Evolutionary conservation across 2,888 invertebrate genomes (phyloP).

Genomic region (Eupithecia subfuscata): DNA sequence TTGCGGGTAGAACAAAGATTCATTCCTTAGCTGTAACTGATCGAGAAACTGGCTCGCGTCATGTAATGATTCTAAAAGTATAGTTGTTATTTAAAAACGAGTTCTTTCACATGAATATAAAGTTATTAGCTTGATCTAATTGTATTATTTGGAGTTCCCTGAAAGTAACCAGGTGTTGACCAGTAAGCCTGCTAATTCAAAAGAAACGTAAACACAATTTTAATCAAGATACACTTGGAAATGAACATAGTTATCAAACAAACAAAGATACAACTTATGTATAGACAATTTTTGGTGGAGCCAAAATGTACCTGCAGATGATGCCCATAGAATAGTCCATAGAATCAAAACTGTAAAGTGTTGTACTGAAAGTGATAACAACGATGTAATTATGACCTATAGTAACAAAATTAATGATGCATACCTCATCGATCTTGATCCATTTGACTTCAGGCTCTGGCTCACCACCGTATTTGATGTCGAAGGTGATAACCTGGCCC

Average conservation of each 20-base stretch:
- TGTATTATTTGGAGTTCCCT: too few species aligned
- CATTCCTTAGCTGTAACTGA: too few species aligned
- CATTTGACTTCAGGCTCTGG: conserved; percentile 97
- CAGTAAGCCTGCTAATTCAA: conserved; percentile 32
- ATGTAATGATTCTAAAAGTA: too few species aligned
- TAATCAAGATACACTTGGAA: not conserved
- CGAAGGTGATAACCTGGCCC: conserved; percentile 96
- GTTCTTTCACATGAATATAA: too few species aligned
- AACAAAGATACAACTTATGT: not conserved
- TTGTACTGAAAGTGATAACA: conserved; percentile 7
- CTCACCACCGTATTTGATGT: conserved; percentile 98
- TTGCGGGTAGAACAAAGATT: too few species aligned
- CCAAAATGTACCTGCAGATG: conserved; percentile 15
- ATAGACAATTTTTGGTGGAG: not conserved
- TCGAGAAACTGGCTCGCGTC: too few species aligned
- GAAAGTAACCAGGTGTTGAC: too few species aligned
- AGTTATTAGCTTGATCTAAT: too few species aligned
- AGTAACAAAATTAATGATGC: conserved; percentile 50
- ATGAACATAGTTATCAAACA: not conserved
- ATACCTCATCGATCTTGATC: conserved; percentile 91
- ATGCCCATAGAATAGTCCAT: conserved; percentile 2
- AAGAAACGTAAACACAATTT: not conserved
- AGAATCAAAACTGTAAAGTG: conserved; percentile 7
- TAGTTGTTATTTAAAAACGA: too few species aligned
- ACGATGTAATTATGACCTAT: conserved; percentile 15